Evolutionary conservation across 2,888 invertebrate species (phyloP).

Genomic region (Lasioglossum calceatum): DNA sequence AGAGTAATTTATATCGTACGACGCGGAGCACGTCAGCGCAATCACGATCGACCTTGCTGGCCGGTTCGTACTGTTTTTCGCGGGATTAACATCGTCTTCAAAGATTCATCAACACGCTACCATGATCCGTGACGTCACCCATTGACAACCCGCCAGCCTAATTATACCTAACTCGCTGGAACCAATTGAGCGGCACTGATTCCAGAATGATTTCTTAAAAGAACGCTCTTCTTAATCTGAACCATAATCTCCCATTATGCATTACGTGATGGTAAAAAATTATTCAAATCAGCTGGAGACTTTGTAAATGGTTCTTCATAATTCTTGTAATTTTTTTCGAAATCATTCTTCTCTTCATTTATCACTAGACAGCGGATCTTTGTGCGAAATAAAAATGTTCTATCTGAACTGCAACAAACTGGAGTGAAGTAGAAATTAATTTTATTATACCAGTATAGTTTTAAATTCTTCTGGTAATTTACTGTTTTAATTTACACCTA

Average conservation of each 20-base stretch:
- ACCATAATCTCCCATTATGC: neutral
- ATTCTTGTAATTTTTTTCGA: neutral
- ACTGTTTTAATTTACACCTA: too few species aligned
- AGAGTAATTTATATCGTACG: slow-evolving; percentile 73
- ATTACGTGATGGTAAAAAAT: neutral
- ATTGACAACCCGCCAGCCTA: slow-evolving; percentile 9
- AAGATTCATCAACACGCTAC: slow-evolving; percentile 34
- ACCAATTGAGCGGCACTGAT: neutral
- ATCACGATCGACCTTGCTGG: slow-evolving; percentile 79
- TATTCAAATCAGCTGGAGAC: neutral
- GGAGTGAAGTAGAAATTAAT: too few species aligned
- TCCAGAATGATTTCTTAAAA: neutral
- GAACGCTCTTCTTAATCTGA: neutral
- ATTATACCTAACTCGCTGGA: neutral
- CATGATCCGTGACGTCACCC: slow-evolving; percentile 29
- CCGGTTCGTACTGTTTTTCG: slow-evolving; percentile 76
- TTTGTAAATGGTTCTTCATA: neutral
- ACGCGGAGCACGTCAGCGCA: slow-evolving; percentile 70
- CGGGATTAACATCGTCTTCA: slow-evolving; percentile 66
- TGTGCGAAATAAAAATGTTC: too few species aligned
- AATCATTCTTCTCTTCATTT: neutral
- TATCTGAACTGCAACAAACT: too few species aligned
- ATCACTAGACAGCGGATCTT: too few species aligned
- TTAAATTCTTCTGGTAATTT: too few species aligned
- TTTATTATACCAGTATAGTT: too few species aligned